Base-by-base conservation (phyloP, 2,113 vertebrate species). In the Geococcyx californianus region DNA sequence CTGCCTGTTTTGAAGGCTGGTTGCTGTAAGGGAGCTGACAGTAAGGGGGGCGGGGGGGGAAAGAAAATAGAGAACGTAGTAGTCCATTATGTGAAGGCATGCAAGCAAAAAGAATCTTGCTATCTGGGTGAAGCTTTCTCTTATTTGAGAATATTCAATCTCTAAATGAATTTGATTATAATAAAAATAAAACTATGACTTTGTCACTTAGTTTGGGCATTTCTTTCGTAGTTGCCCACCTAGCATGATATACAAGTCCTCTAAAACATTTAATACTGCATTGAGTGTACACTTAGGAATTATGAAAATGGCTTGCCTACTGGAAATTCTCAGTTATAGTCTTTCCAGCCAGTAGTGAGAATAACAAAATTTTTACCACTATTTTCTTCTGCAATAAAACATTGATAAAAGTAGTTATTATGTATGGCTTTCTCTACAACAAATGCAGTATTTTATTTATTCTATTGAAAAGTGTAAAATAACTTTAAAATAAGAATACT, bases 401-500 rank as follows among this genome's bases (percentile, higher is more conserved):
- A 62, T 92, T 96, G 91, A 92, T 70, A 85, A 94, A 93, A 59
- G 80, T 79, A 91, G 89, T 96, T 96, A 95, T 93, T 90, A 86
- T 74, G 88, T 96, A 89, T 63, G 20, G 31, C 44, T 60, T 87
- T 89, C 49, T 96, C 83, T 92, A 87, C 72, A 94, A 80, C 78
- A 95, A 89, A 86, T 84, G 54, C 58, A 91, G 5, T 75, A 76
- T 77, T 83, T 96, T 92, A 97, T 96, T 95, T 94, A 93, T 92
- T 97, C 90, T 94, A 40, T 94, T 90, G 97, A 98, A 96, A 96
- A 96, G 66, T 93, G 77, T 88, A 95, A 96, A 96, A 91, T 95
- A 97, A 96, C 67, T 93, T 97, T 92, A 94, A 95, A 98, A 97
- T 84, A 97, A 95, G 93, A 95, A 95, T 89, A 87, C 45, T 54